Conservation (phyloP, 2,797 vertebrate species). For the Scyliorhinus canicula region DNA sequence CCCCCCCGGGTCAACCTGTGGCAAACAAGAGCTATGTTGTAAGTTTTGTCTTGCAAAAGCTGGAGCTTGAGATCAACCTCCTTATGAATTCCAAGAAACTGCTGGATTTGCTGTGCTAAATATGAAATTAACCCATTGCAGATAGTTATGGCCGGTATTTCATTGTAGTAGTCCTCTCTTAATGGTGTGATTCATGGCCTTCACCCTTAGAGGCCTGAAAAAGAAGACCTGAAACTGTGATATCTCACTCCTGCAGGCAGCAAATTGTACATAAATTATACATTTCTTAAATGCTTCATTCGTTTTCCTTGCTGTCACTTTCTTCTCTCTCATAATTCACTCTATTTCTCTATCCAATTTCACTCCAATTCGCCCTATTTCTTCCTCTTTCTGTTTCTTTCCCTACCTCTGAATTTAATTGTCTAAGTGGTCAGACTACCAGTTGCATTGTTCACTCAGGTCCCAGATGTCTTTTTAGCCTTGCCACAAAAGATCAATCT, state of each 20-base stretch:
- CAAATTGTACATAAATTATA: neutral
- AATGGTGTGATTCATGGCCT: neutral
- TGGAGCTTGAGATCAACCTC: neutral
- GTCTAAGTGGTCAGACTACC: neutral
- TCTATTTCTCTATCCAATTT: neutral
- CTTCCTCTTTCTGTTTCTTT: neutral
- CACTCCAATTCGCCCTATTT: neutral
- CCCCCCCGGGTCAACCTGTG: neutral
- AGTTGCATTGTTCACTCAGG: neutral
- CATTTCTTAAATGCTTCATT: neutral
- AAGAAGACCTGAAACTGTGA: neutral
- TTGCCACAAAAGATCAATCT: neutral
- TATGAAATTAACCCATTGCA: neutral
- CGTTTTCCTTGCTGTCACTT: neutral
- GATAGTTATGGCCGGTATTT: neutral
- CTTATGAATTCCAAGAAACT: neutral
- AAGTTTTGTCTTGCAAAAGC: neutral
- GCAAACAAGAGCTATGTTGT: neutral
- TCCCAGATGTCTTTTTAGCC: neutral
- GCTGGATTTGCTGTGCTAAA: neutral
- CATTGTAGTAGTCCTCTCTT: neutral
- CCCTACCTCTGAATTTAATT: neutral
- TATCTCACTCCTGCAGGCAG: neutral
- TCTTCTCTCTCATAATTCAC: neutral
- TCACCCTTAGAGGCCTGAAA: neutral